Base-by-base conservation (phyloP, 2,113 vertebrate genomes). In the Macquaria ambigua region DNA sequence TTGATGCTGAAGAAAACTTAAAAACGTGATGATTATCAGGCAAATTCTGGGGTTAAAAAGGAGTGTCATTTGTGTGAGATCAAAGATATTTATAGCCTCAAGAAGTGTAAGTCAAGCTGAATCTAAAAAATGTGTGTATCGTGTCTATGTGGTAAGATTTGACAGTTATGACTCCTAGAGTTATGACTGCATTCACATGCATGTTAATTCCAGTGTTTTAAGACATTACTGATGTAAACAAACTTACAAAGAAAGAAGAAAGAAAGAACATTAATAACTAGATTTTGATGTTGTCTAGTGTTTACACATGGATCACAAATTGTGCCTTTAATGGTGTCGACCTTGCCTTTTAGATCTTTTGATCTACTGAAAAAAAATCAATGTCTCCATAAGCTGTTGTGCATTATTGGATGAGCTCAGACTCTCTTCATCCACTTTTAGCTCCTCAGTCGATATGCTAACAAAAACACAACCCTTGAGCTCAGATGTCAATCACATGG, bases 361-460 rank as follows among this genome's bases (percentile, higher is more conserved):
- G 87, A 89, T 83, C 79, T 39, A 53, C 58, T 87, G 76, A 53
- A 83, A 70, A 56, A 70, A 21, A 39, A 88, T 81, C 87, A 3
- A 74, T 81, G 78, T 67, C 74, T 70, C 74, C 43, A 58, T 90
- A 80, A 85, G 87, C 74, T 0, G 21, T 59, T 50, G 62, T 76
- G 74, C 53, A 85, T 83, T 70, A 85, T 63, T 53, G 87, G 83
- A 73, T 73, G 76, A 86, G 77, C 77, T 80, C 73, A 53, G 56
- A 31, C 41, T 16, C 61, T 59, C 76, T 83, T 73, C 77, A 81
- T 89, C 87, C 68, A 71, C 85, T 81, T 84, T 87, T 37, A 73
- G 79, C 87, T 81, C 34, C 63, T 62, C 78, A 48, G 80, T 89
- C 90, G 1, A 87, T 89, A 87, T 34, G 55, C 66, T 34, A 61